A percentile compares a stretch with the other conserved stretches of the same genome.
These are phyloP conservation scores for Champsocephalus gunnari DNA, from an alignment of 2,797 vertebrate species.

Conservation along the genomic window DNA sequence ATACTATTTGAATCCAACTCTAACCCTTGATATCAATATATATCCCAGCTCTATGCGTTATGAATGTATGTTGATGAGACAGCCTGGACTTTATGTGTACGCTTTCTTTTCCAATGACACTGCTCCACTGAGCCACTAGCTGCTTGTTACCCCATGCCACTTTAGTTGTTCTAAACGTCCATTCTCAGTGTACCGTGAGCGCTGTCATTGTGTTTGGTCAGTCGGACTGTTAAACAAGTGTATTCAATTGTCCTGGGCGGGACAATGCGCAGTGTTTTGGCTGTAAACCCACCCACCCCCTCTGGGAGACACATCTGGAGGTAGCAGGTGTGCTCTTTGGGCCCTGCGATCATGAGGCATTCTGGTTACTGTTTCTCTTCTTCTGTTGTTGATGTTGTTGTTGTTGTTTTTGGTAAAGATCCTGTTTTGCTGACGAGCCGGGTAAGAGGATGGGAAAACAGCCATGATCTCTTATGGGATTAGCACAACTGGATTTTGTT, in stretches of 20 bases:
- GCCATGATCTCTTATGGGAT: constrained; percentile 68
- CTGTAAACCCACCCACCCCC: constrained; percentile 45
- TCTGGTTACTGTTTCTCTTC: constrained; percentile 23
- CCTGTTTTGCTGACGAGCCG: constrained; percentile 56
- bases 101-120: not conserved
- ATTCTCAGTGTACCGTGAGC: constrained; percentile 56
- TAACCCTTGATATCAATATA: no score
- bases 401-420: constrained; percentile 56
- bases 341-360: constrained; percentile 15
- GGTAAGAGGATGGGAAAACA: constrained; percentile 71
- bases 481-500: constrained; percentile 69
- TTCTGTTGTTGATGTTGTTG: constrained; percentile 30
- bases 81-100: not conserved
- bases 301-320: constrained; percentile 75
- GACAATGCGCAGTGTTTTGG: constrained; percentile 71
- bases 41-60: no score
- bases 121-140: constrained; percentile 1
- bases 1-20: no score
- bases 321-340: constrained; percentile 68
- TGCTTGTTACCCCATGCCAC: constrained; percentile 20
- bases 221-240: constrained; percentile 67
- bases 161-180: constrained; percentile 51
- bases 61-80: not conserved
- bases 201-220: constrained; percentile 74
- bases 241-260: constrained; percentile 61